Conservation (phyloP, 1,140 invertebrate genomes). For the Phymastichus coffea region DNA sequence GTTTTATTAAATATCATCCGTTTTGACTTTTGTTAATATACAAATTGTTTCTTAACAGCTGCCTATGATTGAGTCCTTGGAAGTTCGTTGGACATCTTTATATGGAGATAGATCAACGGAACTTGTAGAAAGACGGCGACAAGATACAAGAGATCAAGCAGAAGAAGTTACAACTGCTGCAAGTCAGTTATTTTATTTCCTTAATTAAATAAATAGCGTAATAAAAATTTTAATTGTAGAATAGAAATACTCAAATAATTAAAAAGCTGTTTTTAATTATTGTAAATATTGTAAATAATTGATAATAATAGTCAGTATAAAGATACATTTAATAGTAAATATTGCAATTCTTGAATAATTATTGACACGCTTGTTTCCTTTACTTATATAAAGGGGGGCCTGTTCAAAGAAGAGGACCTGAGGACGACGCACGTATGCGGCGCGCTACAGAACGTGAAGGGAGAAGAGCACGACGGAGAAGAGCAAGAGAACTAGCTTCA, state of each 20-base stretch:
- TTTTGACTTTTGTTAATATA: no score
- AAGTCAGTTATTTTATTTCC: conserved; percentile 56
- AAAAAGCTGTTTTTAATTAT: not conserved
- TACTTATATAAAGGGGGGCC: conserved; percentile 48
- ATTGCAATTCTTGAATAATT: no score
- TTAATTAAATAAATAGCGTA: conserved; percentile 21
- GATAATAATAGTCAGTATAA: not conserved
- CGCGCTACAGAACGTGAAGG: conserved; percentile 89
- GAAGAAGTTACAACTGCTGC: conserved; percentile 77
- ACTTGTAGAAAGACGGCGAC: conserved; percentile 77
- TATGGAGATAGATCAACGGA: conserved; percentile 72
- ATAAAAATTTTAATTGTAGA: conserved; percentile 7
- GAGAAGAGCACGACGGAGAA: conserved; percentile 73
- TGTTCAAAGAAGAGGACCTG: conserved; percentile 56
- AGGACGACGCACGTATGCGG: conserved; percentile 73
- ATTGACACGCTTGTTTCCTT: no score
- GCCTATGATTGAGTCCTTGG: conserved; percentile 73
- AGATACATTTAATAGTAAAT: no score
- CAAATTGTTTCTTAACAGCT: conserved; percentile 71
- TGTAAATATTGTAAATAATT: no score
- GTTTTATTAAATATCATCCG: no score
- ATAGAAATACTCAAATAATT: not conserved
- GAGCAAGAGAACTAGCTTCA: conserved; percentile 66
- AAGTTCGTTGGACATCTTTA: conserved; percentile 73
- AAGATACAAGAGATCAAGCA: conserved; percentile 91